These are phyloP conservation scores for Syrrhaptes paradoxus DNA, from an alignment of 2,113 vertebrate genomes.

Conservation along the genomic window DNA sequence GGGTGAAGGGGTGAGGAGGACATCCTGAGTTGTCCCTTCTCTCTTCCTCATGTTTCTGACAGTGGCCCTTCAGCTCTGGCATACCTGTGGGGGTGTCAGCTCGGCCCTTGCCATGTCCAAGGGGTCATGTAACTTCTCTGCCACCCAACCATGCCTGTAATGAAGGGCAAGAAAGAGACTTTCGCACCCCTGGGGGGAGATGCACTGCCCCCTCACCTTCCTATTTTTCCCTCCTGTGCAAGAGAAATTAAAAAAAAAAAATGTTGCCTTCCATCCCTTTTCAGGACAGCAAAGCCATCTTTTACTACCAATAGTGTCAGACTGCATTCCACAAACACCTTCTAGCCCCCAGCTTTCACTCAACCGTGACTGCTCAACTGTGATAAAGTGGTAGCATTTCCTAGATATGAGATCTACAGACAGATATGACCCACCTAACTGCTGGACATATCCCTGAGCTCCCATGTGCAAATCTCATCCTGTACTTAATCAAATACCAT, in stretches of 20 bases:
- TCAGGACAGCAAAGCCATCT: slow-evolving; percentile 2
- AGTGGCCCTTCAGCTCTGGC: background rate
- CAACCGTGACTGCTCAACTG: background rate
- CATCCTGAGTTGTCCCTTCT: background rate
- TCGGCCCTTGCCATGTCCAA: background rate
- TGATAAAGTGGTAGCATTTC: slow-evolving; percentile 19
- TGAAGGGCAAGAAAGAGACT: background rate
- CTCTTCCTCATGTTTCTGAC: background rate
- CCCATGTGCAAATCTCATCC: slow-evolving; percentile 35
- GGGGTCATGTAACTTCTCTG: background rate
- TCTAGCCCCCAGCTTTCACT: background rate
- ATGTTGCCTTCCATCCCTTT: background rate
- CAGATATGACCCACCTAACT: background rate
- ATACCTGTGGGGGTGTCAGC: background rate
- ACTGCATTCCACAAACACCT: background rate
- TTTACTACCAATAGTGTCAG: background rate
- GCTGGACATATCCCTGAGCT: slow-evolving; percentile 27
- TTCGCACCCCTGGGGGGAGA: background rate
- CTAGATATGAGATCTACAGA: background rate
- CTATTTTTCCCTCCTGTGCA: background rate
- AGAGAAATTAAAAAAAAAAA: background rate
- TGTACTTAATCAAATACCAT: slow-evolving; percentile 41
- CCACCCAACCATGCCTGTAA: background rate
- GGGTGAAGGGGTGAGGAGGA: background rate
- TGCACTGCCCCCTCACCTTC: background rate